Evolutionary conservation across 2,888 invertebrate species (phyloP), one percentile per base, ranked within the genome.

Genomic region (Gonocerus acuteangulatus): DNA sequence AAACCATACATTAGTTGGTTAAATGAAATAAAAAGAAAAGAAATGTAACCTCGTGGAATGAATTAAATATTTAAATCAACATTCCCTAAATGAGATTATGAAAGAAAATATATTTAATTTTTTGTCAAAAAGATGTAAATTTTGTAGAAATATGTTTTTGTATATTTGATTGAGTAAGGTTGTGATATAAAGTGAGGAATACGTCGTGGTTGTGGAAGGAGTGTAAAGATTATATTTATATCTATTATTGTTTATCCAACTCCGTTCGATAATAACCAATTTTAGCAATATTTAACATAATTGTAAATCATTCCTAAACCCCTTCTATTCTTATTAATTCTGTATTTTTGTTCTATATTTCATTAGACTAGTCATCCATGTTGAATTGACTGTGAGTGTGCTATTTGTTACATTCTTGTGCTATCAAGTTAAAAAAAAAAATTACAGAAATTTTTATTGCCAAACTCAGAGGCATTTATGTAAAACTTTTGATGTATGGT

Each of bases 391-490:
- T 59, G 51, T 51, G 52, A 52, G 45, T 48, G 49, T 51, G 47
- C 59, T 59, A 59, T 52, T 39, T 52, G 47, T 62, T 51, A 49
- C 44, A 61, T 39, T 58, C n/a, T 58, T 49, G 48, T 23, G 42
- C 59, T 42, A 49, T 36, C 23, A 34, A 22, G 49, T 48, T 49
- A 51, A 60, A 23, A 42, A 48, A 36, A 27, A 39, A 34, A 47
- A 60, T 36, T 45, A 60, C 22, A 48, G 51, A 58, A 59, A 59
- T 62, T n/a, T n/a, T n/a, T n/a, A 60, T 62, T 58, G 64, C 64
- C 62, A 62, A 62, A 64, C 59, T 52, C 59, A 62, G 60, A 59
- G 62, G 62, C 62, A 64, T 64, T 64, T 64, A 64, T 60, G 56
- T 60, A 62, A 62, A 61, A 64, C 62, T 61, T n/a, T n/a, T n/a